Evolutionary conservation across 2,113 vertebrate species (phyloP).

Genomic region (Proteles cristata): DNA sequence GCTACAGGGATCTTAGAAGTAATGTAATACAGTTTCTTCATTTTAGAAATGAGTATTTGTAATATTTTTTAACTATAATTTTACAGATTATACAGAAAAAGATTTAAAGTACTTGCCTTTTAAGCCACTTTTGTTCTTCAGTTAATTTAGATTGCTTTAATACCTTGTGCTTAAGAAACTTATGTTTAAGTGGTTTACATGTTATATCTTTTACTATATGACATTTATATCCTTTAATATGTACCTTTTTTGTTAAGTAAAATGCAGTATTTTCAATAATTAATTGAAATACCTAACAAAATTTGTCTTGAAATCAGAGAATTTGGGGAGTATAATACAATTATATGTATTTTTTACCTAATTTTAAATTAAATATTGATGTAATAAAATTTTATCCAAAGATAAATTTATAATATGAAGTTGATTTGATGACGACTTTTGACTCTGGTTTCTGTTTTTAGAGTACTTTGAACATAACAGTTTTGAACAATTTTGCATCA

Average conservation of each 20-base stretch:
- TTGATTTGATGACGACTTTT: not conserved
- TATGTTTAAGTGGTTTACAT: not conserved
- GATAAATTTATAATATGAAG: not conserved
- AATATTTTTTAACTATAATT: not conserved
- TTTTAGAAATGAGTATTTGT: not conserved
- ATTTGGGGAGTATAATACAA: not conserved
- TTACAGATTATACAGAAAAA: not conserved
- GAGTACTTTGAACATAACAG: conserved; percentile 99
- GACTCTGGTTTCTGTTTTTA: conserved; percentile 80
- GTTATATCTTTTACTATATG: not conserved
- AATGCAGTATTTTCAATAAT: conserved; percentile 2
- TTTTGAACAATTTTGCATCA: conserved; percentile 99
- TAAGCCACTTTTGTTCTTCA: conserved; percentile 3
- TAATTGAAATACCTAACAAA: conserved; percentile 6
- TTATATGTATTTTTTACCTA: not conserved
- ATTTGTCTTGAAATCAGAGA: conserved; percentile 23
- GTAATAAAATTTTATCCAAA: not conserved
- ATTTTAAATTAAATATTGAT: conserved; percentile 1
- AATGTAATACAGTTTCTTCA: not conserved
- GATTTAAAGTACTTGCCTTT: not conserved
- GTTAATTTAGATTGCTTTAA: conserved; percentile 3
- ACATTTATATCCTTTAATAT: not conserved
- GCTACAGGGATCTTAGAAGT: not conserved
- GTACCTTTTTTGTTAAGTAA: not conserved
- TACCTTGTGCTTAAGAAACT: not conserved